Evolutionary conservation across 2,797 vertebrate genomes (phyloP), one percentile per base, ranked within the genome.

Genomic region (Coregonus ussuriensis): DNA sequence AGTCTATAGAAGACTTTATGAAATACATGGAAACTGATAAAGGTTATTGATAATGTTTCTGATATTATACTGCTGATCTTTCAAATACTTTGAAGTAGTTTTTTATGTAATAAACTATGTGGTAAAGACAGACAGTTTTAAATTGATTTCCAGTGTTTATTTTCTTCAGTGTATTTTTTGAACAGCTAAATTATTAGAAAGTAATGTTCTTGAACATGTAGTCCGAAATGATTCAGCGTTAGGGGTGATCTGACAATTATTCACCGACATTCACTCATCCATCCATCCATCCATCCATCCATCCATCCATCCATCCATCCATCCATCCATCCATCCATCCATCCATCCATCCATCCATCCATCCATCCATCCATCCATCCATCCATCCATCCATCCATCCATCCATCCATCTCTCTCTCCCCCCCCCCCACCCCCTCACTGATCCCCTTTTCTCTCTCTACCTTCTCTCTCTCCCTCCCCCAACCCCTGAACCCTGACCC

Each of bases 161-260:
- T 6, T 59, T 59, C 41, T n/a, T 59, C n/a, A 6, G 6, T 59
- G 56, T n/a, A 59, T 3, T 7, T 59, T 9, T 59, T 59, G 33
- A 41, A 41, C 4, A 33, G 31, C 31, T 0, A 33, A 3, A 4
- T 67, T 4, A 31, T 11, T 67, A 35, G 67, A 69, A 41, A 13
- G 18, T 18, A 21, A n/a, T 47, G 33, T 37, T 56, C 41, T 56
- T 74, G 1, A 75, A 77, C 65, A 70, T 37, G 47, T 54, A 4
- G 31, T 63, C 54, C 16, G 9, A 78, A 73, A 63, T 74, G 29
- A 69, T 79, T 37, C 37, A 21, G 6, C 1, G 3, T 5, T 11
- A 0, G 25, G n/a, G 21, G 53, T 85, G 81, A 81, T 41, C 84
- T 90, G 86, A 85, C 81, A 91, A 86, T 90, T 82, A 91, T 89